Percentiles rank a stretch among this genome's conserved stretches.
Evolutionary conservation across 2,888 invertebrate genomes (phyloP).

Genomic region (Uropetala carovei): DNA sequence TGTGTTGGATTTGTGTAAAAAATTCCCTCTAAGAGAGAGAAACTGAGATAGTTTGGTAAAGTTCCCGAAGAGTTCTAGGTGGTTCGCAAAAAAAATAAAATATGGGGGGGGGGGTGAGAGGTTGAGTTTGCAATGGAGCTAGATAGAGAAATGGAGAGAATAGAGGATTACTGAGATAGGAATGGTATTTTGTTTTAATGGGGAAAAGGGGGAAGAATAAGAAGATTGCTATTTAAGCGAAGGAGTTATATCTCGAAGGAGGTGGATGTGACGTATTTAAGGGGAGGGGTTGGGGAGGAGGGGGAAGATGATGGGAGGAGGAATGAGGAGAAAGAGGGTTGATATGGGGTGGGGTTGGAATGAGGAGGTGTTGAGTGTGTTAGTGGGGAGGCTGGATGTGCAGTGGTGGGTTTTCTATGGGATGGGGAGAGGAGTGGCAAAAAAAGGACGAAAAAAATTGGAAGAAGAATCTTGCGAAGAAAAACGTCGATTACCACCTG

Average conservation of each 20-base stretch:
- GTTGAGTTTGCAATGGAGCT: background rate
- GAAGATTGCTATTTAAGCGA: background rate
- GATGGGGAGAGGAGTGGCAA: background rate
- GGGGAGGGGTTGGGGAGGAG: background rate
- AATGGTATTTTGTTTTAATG: too few species aligned
- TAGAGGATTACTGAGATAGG: background rate
- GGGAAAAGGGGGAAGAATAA: background rate
- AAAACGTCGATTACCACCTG: background rate
- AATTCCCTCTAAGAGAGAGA: background rate
- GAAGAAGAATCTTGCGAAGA: background rate
- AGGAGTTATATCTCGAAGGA: background rate
- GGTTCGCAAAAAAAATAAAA: background rate
- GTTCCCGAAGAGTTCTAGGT: background rate
- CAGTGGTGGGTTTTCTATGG: too few species aligned
- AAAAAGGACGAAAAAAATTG: background rate
- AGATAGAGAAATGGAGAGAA: background rate
- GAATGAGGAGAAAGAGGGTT: background rate
- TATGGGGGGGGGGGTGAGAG: background rate
- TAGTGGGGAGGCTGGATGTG: too few species aligned
- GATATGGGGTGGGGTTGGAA: too few species aligned
- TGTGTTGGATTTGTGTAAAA: too few species aligned
- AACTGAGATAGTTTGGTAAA: background rate
- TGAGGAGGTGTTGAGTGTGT: too few species aligned
- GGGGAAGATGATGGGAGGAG: background rate
- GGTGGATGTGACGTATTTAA: background rate